Conservation (phyloP, 2,113 vertebrate genomes). For the Danionella cerebrum region DNA sequence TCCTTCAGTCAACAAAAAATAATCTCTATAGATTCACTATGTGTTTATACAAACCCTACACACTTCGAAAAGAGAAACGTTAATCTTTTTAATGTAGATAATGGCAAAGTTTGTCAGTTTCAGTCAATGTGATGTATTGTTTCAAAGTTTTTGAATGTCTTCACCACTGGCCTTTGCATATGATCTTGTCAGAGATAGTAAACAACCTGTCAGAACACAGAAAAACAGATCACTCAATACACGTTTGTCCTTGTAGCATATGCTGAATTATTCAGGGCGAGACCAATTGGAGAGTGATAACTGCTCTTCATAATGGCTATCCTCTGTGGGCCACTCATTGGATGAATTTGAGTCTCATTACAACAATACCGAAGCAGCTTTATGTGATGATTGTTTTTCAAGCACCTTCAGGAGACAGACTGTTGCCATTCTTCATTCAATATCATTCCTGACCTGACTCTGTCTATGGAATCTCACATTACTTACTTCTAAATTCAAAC, state of each 20-base stretch:
- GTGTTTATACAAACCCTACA: neutral
- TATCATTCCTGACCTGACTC: neutral
- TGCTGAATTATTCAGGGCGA: neutral
- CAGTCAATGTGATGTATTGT: neutral
- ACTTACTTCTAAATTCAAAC: too few species aligned
- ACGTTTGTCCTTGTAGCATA: neutral
- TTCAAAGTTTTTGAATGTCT: neutral
- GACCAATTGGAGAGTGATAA: neutral
- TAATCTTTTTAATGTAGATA: neutral
- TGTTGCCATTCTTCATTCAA: too few species aligned
- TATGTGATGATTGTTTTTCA: neutral
- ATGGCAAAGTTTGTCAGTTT: neutral
- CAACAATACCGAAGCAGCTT: neutral
- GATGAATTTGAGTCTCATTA: neutral
- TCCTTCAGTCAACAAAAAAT: too few species aligned
- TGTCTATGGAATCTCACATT: neutral
- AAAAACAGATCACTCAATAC: slow-evolving; percentile 22
- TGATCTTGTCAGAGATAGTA: slow-evolving; percentile 13
- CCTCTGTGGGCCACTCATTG: neutral
- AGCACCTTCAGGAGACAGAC: neutral
- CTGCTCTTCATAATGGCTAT: neutral
- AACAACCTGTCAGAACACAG: slow-evolving; percentile 24
- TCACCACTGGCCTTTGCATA: neutral
- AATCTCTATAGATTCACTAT: too few species aligned
- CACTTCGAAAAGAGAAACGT: too few species aligned